Base-by-base conservation (phyloP, 2,113 vertebrate genomes). In the Ia io region DNA sequence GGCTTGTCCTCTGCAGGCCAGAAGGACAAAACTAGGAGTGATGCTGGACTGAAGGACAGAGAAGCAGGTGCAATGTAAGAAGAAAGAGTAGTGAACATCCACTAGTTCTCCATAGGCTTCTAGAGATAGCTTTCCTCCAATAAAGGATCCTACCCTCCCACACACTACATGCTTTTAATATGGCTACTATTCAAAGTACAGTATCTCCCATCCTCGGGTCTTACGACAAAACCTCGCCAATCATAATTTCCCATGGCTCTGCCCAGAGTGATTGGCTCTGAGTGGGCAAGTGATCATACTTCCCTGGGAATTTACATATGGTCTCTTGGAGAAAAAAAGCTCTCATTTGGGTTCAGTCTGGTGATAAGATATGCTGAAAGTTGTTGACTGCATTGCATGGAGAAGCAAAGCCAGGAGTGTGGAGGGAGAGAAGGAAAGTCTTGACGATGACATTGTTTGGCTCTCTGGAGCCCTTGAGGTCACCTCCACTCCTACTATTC, bases 391-490 rank as follows among this genome's bases (percentile, higher is more conserved):
- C 69, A 1, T 88, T 56, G 89, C 80, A 69, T 0, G 30, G 73
- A 71, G 53, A 90, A 53, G 93, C 18, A 40, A 53, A 73, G 22
- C n/a, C 49, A 49, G 35, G 71, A 51, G 22, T 37, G 9, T 20
- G 69, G 30, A 71, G 35, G 92, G 28, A 78, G 30, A 78, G 77
- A 61, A n/a, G 37, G n/a, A 40, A 51, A 51, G 49, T 40, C 18
- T 76, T 85, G 35, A 83, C 22, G n/a, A 56, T 22, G 53, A 49
- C 2, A 5, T 10, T 71, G 51, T 83, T 78, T 51, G 28, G 23
- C 3, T 80, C 70, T 83, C 95, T 51, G 28, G 73, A 90, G 91
- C 28, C 87, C 80, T 90, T 79, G 53, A 88, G 42, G 88, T 93
- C 59, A 90, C 51, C 51, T 90, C 71, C 35, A 37, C 8, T 91